A percentile compares a stretch with the other conserved stretches of the same genome.
phyloP scores from a whole-genome alignment of 2,113 vertebrate species.

The Sitta europaea region DNA sequence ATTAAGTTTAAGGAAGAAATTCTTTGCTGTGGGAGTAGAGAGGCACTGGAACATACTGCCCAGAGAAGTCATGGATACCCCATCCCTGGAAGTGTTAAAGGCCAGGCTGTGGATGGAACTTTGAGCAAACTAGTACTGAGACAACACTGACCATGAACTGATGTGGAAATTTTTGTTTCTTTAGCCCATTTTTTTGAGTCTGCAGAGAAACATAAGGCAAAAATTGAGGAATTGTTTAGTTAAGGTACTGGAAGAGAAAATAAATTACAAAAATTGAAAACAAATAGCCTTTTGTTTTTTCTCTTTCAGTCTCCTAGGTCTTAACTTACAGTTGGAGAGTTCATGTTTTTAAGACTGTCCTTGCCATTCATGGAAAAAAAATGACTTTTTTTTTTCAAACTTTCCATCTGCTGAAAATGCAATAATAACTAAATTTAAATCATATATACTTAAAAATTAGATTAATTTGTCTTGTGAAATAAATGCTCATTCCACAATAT shows the following conservation, averaged over 20 bases:
- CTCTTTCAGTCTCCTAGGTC: background rate
- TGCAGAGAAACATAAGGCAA: background rate
- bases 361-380: background rate
- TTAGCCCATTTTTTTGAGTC: background rate
- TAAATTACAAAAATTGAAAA: background rate
- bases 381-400: fast-evolving
- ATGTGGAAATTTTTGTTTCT: background rate
- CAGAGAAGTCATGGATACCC: background rate
- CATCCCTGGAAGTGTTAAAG: background rate
- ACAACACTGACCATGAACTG: background rate
- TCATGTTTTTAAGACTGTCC: background rate
- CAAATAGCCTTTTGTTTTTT: background rate
- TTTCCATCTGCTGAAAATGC: background rate
- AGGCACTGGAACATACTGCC: background rate
- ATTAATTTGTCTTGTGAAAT: background rate
- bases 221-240: background rate
- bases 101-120: background rate
- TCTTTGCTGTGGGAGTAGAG: background rate
- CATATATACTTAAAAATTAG: background rate
- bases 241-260: background rate
- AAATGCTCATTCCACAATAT: background rate
- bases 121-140: background rate
- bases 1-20: background rate
- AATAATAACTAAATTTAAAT: background rate
- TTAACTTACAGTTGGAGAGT: background rate